phyloP scores from a whole-genome alignment of 2,113 vertebrate genomes.

The Ophiodon elongatus region DNA sequence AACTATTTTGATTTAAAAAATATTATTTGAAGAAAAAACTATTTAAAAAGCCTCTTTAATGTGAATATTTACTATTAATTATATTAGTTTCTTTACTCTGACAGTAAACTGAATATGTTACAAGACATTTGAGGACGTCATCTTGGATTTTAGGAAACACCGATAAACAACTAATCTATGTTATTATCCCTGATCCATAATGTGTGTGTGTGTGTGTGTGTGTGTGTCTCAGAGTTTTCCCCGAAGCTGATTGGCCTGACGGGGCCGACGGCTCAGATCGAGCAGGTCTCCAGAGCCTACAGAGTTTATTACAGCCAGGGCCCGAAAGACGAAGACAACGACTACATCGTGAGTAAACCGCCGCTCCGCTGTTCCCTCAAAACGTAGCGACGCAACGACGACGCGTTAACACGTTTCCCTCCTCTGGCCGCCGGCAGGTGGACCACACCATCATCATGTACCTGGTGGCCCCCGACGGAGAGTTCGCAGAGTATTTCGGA shows the following conservation, averaged over 20 bases:
- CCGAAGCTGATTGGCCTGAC: constrained; percentile 95
- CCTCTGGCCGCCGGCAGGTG: constrained; percentile 83
- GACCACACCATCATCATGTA: constrained; percentile 99
- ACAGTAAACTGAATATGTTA: too few relatives aligned
- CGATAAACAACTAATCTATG: too few relatives aligned
- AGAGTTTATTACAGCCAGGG: constrained; percentile 96
- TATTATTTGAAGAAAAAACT: too few relatives aligned
- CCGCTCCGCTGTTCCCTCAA: background rate
- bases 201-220: background rate
- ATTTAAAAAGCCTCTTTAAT: too few relatives aligned
- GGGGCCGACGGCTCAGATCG: constrained; percentile 86
- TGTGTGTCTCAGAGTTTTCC: constrained; percentile 90
- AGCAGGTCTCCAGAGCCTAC: constrained; percentile 90
- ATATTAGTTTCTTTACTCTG: too few relatives aligned
- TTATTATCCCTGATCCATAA: too few relatives aligned
- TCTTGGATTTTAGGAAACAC: too few relatives aligned
- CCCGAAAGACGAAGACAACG: constrained; percentile 95
- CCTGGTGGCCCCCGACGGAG: constrained; percentile 92
- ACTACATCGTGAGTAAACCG: constrained; percentile 94
- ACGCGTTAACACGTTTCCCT: background rate
- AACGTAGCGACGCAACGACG: background rate
- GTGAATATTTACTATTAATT: too few relatives aligned
- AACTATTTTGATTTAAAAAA: too few relatives aligned
- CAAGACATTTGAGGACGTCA: too few relatives aligned
- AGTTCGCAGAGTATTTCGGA: constrained; percentile 94